Conservation (phyloP, 2,113 vertebrate species). For the Vicugna pacos region DNA sequence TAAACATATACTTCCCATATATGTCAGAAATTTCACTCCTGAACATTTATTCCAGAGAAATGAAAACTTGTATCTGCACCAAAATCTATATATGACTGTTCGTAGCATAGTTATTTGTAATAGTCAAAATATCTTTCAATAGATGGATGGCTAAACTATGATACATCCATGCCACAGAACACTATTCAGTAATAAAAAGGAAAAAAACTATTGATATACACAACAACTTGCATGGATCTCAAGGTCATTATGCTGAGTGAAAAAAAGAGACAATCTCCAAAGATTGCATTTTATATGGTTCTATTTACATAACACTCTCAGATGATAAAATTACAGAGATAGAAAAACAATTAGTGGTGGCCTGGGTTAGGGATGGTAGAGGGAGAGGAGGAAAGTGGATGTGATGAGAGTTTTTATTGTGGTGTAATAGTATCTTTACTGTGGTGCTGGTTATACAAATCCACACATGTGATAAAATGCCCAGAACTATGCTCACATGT, state of each 20-base stretch:
- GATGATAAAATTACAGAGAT: neutral
- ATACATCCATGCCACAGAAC: too few relatives aligned
- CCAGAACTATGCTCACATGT: neutral
- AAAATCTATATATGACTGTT: neutral
- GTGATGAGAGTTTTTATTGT: neutral
- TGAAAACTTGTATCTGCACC: neutral
- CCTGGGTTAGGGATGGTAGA: neutral
- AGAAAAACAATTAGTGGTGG: neutral
- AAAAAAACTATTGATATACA: neutral
- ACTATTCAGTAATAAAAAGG: neutral
- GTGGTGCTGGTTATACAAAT: neutral
- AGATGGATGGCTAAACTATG: neutral
- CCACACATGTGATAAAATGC: neutral
- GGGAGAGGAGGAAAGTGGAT: neutral
- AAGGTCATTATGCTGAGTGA: neutral
- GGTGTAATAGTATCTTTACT: neutral
- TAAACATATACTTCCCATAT: neutral
- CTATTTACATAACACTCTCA: neutral
- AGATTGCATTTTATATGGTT: neutral
- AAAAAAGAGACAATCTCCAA: neutral
- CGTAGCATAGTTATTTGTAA: neutral
- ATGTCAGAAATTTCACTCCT: neutral
- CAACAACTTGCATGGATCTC: neutral
- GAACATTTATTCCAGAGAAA: constrained; percentile 12
- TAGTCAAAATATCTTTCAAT: neutral